Evolutionary conservation across 1,140 invertebrate genomes (phyloP).

Genomic region (Zaprionus ornatus): DNA sequence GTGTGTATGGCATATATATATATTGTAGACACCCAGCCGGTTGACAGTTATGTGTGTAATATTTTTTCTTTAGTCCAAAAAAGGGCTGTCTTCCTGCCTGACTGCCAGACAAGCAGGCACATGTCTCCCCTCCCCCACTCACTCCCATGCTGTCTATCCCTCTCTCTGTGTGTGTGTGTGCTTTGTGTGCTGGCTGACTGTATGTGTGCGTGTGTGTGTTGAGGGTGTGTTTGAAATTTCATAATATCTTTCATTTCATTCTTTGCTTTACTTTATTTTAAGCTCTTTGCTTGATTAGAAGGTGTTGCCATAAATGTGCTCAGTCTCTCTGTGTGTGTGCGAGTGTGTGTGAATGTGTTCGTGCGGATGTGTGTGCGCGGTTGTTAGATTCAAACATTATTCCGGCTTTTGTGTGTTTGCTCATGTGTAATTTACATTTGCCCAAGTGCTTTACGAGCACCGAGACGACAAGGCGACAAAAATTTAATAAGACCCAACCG

Average conservation of each 20-base stretch:
- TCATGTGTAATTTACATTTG: constrained; percentile 75
- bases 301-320: constrained; percentile 78
- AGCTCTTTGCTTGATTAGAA: constrained; percentile 81
- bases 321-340: constrained; percentile 29
- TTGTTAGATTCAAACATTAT: constrained; percentile 57
- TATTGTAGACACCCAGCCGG: constrained; percentile 32
- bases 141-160: background rate
- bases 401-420: constrained; percentile 48
- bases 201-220: constrained; percentile 23
- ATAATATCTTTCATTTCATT: constrained; percentile 82
- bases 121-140: background rate
- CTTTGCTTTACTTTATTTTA: constrained; percentile 81
- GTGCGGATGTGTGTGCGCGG: constrained; percentile 9
- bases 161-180: background rate
- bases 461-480: constrained; percentile 52
- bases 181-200: constrained; percentile 28
- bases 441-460: constrained; percentile 48
- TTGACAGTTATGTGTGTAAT: constrained; percentile 78
- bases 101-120: background rate
- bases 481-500: constrained; percentile 69
- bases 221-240: constrained; percentile 74
- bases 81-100: constrained; percentile 51
- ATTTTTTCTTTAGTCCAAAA: constrained; percentile 63
- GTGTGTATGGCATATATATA: constrained; percentile 22
- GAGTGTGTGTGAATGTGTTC: background rate